Base-by-base conservation (phyloP, 2,888 invertebrate species). In the Chloromyia formosa region DNA sequence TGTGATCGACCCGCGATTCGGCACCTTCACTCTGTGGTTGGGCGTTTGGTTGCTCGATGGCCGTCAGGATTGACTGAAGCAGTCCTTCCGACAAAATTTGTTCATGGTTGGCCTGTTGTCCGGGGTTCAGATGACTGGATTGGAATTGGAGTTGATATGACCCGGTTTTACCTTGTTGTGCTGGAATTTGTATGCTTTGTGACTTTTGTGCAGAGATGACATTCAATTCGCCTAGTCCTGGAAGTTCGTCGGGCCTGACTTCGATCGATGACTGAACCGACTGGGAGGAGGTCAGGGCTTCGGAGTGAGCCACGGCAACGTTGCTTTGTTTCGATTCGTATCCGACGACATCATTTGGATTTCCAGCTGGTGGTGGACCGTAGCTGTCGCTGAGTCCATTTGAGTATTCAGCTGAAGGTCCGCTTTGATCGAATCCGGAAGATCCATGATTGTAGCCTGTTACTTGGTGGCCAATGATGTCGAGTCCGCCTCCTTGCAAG, bases 111-210 rank as follows among this genome's bases (percentile, higher is more conserved):
- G 81, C 88, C 9, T 75, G 75, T 9, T 75, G 72, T n/a, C 54
- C 27, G n/a, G n/a, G n/a, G n/a, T 77, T 74, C 22, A 60, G 7
- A 0, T 78, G 66, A 5, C 77, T 74, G 0, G 92, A 87, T 80
- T 93, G 93, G 66, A 94, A 93, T 82, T 94, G 93, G 14, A 94
- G 84, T 0, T 92, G 91, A 81, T 93, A 94, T 1, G 89, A 88
- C 1, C 89, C 88, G 1, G 90, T 91, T 16, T 88, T 86, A 27
- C 89, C 87, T 0, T 89, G 90, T 80, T 88, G 87, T 0, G 88
- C 80, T 0, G 89, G 88, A 54, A 90, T 86, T 14, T 82, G 80
- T 16, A 85, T 81, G 54, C 82, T 81, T 27, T 85, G 82, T 0
- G 85, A 84, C 69, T 84, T 83, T 72, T 82, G 81, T 1, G 85